Base-by-base conservation (phyloP, 1,140 invertebrate genomes). In the Caenorhabditis remanei region DNA sequence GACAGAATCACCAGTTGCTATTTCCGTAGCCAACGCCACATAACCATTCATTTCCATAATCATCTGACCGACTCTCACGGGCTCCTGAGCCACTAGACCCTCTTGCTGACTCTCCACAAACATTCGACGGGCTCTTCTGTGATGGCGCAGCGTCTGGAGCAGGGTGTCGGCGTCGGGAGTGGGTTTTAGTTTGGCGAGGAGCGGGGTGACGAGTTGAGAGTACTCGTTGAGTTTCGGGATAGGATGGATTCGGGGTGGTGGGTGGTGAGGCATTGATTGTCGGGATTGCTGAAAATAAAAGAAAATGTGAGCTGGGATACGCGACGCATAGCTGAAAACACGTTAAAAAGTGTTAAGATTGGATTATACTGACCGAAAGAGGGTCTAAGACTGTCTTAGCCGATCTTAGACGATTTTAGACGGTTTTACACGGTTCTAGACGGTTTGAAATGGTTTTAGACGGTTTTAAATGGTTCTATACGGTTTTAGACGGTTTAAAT, bases 21-120 rank as follows among this genome's bases (percentile, higher is more conserved):
- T 11, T 79, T 79, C 21, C 21, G 11, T 24, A 5, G 19, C 16
- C 71, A 79, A 53, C 43, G 46, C 32, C 0, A 79, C 71, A 24
- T 50, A 8, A 11, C 71, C 71, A 53, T 79, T 79, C n/a, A 79
- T n/a, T n/a, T 79, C 71, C 46, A 79, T 8, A 50, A 79, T 50
- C n/a, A 79, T 46, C n/a, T 79, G n/a, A 41, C 71, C 46, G 11
- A 79, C 53, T 9, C 2, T 11, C 19, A 79, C 71, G n/a, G 24
- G 1, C 24, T 79, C 71, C 11, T 46, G 50, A 8, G 46, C 53
- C 8, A 79, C 71, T n/a, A 79, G 21, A n/a, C 46, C 71, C 8
- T 79, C 46, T 4, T 46, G n/a, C 19, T 14, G 11, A 3, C 21
- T n/a, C 71, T 79, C 71, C 0, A 79, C 46, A 24, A 79, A 79